These are phyloP conservation scores for Equus quagga DNA, from an alignment of 2,113 vertebrate species.

Conservation along the genomic window DNA sequence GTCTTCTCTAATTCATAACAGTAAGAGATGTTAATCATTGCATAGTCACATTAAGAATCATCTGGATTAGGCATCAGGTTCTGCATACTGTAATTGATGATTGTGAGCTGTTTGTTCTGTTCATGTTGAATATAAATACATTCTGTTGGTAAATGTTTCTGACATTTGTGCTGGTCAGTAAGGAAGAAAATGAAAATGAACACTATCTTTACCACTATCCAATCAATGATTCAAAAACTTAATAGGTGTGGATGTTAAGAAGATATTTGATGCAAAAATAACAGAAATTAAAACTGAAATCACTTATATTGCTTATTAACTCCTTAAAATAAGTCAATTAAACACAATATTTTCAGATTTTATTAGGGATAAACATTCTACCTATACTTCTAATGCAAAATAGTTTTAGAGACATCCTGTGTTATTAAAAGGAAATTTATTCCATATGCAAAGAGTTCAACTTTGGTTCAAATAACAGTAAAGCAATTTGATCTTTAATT, in stretches of 20 bases:
- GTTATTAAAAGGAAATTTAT: background rate
- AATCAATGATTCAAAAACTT: background rate
- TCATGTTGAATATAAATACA: background rate
- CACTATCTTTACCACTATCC: background rate
- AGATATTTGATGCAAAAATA: background rate
- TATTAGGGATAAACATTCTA: background rate
- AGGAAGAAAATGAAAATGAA: conserved; percentile 41
- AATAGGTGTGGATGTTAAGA: background rate
- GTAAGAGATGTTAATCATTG: conserved; percentile 29
- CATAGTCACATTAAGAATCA: conserved; percentile 40
- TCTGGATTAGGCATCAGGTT: background rate
- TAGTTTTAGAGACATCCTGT: background rate
- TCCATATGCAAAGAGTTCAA: background rate
- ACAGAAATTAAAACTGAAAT: background rate
- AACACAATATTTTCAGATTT: background rate
- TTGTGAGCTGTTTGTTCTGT: conserved; percentile 33
- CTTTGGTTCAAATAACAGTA: background rate
- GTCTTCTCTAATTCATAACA: conserved; percentile 18
- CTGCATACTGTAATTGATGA: background rate
- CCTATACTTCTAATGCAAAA: background rate
- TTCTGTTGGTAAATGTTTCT: conserved; percentile 29
- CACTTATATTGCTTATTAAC: background rate
- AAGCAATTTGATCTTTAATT: background rate
- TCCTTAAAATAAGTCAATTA: background rate
- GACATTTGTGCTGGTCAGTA: conserved; percentile 6